Percentiles rank a stretch among this genome's conserved stretches.
Conservation (phyloP, 2,113 vertebrate genomes). For the Chunga burmeisteri region DNA sequence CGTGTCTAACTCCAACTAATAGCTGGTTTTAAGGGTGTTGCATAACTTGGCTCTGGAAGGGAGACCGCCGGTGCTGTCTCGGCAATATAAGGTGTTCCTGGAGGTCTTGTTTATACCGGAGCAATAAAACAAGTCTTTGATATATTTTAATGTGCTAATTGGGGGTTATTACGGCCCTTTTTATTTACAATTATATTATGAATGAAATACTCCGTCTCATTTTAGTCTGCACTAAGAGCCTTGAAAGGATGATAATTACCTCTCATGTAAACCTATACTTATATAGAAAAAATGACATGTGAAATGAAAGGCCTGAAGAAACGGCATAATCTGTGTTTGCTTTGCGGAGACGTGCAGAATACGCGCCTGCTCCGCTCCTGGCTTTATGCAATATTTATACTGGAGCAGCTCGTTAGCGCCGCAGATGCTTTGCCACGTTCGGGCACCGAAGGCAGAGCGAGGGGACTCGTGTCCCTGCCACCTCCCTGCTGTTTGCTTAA, state of each 20-base stretch:
- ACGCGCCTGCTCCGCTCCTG: background rate
- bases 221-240: conserved; percentile 63
- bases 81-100: conserved; percentile 42
- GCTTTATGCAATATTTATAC: rapidly evolving
- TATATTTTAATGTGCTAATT: conserved; percentile 77
- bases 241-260: conserved; percentile 72
- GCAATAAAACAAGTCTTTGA: conserved; percentile 57
- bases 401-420: background rate
- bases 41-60: conserved; percentile 29
- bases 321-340: conserved; percentile 14
- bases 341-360: background rate
- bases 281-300: conserved; percentile 53
- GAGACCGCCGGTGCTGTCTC: conserved; percentile 20
- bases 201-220: conserved; percentile 64
- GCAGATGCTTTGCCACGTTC: background rate
- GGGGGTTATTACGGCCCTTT: conserved; percentile 74
- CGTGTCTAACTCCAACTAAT: background rate
- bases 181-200: conserved; percentile 75
- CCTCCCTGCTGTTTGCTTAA: background rate
- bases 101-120: conserved; percentile 52
- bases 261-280: conserved; percentile 68
- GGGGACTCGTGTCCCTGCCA: background rate
- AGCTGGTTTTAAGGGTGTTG: background rate
- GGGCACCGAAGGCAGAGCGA: background rate
- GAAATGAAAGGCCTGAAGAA: conserved; percentile 51